Base-by-base conservation (phyloP, 2,888 invertebrate species). In the Elgonia sp. region DNA sequence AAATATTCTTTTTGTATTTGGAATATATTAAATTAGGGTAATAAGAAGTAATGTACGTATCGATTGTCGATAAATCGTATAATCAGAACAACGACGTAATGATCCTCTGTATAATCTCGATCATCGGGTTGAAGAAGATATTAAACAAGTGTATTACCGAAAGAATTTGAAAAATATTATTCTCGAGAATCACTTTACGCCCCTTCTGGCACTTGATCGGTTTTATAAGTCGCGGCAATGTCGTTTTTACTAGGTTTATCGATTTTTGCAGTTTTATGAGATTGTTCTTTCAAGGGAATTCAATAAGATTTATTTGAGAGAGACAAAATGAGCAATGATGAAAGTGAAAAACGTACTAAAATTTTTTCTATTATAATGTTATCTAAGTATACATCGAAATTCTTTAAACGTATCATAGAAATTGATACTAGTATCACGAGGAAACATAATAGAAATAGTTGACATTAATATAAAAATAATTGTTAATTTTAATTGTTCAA, bases 51-150 rank as follows among this genome's bases (percentile, higher is more conserved):
- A 60, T 29, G 60, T 60, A 46, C 46, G 67, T 46, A 46, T 67
- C 67, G 72, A 88, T 87, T 65, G 70, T 63, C 77, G 80, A 75
- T 76, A 60, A 60, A 60, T 60, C 29, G 60, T 12, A 60, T 86
- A 77, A 84, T 65, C 65, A 73, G 37, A 84, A 87, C 73, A 86
- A 87, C 77, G 65, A 85, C 83, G 70, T 77, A 65, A 89, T 57
- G 72, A 72, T 80, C 62, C 40, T 77, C 57, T 72, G 40, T 70
- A 77, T 82, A 82, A 82, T 86, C 81, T 63, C 55, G 63, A 50
- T 65, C 62, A 50, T 81, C 65, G 46, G 63, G 21, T 83, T 73
- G 53, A 83, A 84, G 29, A 77, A 60, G 81, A 73, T 84, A 87
- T 84, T 62, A 62, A 73, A 67, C 39, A 84, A 80, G 70, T 84